Percentiles rank a stretch among this genome's conserved stretches.
Conservation (phyloP, 2,113 vertebrate genomes). For the Lasiurus cinereus region DNA sequence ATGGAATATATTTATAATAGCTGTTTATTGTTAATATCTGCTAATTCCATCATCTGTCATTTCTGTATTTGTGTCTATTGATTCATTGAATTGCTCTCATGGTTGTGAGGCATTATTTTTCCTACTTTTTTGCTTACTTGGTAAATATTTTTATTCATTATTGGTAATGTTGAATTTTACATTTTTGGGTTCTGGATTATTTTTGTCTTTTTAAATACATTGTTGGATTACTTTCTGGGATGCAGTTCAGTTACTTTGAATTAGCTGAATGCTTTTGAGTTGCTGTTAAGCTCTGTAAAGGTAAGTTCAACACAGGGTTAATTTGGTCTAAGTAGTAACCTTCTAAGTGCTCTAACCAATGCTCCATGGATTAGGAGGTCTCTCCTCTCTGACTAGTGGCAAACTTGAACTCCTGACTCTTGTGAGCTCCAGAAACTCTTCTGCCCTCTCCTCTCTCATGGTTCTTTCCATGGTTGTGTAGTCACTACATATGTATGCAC, state of each 20-base stretch:
- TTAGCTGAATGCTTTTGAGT: neutral
- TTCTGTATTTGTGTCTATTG: neutral
- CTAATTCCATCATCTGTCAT: neutral
- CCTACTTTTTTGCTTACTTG: neutral
- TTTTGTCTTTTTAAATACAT: conserved; percentile 2
- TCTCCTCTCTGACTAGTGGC: neutral
- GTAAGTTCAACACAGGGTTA: neutral
- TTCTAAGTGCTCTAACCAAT: neutral
- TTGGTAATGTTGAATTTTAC: conserved; percentile 6
- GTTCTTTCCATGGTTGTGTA: neutral
- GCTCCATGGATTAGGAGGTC: neutral
- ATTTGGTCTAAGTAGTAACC: neutral
- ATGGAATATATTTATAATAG: neutral
- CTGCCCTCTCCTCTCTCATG: neutral
- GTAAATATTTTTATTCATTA: neutral
- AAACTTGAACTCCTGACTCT: neutral
- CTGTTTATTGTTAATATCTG: neutral
- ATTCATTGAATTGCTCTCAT: neutral
- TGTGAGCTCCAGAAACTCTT: neutral
- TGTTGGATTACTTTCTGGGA: neutral
- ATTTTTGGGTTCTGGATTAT: neutral
- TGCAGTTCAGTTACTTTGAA: neutral
- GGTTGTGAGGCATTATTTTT: neutral
- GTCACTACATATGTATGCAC: neutral
- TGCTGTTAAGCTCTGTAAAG: neutral